Percentiles rank a stretch among this genome's conserved stretches.
Conservation (phyloP, 2,113 vertebrate genomes). For the Grallaria varia region DNA sequence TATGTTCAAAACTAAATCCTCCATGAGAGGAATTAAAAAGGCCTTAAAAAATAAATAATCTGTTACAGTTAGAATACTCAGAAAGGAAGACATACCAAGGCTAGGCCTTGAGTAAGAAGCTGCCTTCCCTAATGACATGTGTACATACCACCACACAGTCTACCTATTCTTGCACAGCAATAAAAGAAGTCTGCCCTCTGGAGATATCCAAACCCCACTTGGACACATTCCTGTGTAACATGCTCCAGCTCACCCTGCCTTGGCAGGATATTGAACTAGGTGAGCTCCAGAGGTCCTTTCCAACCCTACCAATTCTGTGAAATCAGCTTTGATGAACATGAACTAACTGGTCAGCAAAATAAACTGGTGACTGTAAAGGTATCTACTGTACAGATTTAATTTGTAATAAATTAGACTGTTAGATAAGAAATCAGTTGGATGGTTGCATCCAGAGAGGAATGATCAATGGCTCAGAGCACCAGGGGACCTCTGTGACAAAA, state of each 20-base stretch:
- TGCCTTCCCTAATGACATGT: neutral
- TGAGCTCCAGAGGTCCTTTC: neutral
- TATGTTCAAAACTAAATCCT: neutral
- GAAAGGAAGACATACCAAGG: neutral
- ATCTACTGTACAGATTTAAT: neutral
- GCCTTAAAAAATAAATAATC: neutral
- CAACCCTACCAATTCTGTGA: neutral
- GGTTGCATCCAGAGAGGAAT: neutral
- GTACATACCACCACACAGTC: neutral
- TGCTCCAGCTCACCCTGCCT: accelerated
- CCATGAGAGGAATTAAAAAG: neutral
- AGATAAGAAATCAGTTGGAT: neutral
- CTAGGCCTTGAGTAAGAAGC: neutral
- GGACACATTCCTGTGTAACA: accelerated
- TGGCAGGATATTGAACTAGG: neutral
- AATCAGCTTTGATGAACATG: neutral
- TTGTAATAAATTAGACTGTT: neutral
- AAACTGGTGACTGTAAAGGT: neutral
- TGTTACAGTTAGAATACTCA: neutral
- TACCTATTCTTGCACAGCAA: neutral
- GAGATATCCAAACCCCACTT: neutral
- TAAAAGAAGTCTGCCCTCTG: neutral
- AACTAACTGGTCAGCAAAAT: neutral
- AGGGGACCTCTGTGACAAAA: neutral
- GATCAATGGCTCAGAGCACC: neutral